These are phyloP conservation scores for Enchytraeus crypticus DNA, from an alignment of 2,888 invertebrate genomes.

Conservation along the genomic window DNA sequence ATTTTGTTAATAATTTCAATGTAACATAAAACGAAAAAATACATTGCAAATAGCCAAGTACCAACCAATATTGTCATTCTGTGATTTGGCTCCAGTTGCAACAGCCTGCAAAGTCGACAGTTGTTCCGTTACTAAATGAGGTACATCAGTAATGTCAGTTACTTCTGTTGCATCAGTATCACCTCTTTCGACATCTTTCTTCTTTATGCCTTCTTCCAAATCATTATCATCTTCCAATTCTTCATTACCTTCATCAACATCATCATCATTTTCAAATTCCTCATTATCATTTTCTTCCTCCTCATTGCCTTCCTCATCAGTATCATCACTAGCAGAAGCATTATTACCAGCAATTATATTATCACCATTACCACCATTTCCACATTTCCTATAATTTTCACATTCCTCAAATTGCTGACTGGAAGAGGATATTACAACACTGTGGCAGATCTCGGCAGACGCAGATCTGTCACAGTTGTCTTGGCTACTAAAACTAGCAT, in stretches of 20 bases:
- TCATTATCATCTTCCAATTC: conserved; percentile 56
- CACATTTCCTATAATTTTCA: neutral
- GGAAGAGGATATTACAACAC: too few species aligned
- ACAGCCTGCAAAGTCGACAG: too few species aligned
- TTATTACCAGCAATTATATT: neutral
- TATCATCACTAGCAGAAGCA: neutral
- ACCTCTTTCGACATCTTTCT: conserved; percentile 75
- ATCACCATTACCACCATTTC: conserved; percentile 2
- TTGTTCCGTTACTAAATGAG: neutral
- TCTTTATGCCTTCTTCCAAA: conserved; percentile 97
- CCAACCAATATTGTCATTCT: too few species aligned
- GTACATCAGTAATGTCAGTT: neutral
- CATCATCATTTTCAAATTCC: conserved; percentile 5
- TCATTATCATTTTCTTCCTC: neutral
- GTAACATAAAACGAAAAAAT: too few species aligned
- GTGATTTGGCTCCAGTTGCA: too few species aligned
- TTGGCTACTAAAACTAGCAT: too few species aligned
- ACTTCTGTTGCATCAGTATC: neutral
- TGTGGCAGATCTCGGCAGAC: too few species aligned
- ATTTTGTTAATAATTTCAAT: too few species aligned
- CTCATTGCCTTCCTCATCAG: conserved; percentile 6
- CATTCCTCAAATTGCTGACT: too few species aligned
- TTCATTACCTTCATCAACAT: conserved; percentile 1
- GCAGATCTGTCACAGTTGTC: too few species aligned
- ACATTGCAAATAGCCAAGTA: too few species aligned